Evolutionary conservation across 2,797 vertebrate species (phyloP).

Genomic region (Malacoraja senta): DNA sequence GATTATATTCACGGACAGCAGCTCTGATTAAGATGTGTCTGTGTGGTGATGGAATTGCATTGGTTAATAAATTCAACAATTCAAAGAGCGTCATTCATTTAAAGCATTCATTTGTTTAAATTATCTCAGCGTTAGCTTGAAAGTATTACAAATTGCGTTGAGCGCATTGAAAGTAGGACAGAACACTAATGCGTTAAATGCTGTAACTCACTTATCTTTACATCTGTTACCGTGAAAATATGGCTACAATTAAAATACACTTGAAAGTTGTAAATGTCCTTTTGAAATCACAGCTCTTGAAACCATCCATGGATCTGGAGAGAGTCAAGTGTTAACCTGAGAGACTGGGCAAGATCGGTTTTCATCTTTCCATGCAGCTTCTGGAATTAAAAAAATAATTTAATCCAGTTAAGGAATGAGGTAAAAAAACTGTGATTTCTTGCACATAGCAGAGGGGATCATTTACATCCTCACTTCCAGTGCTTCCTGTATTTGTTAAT

Average conservation of each 20-base stretch:
- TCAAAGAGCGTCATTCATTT: neutral
- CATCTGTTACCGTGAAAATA: neutral
- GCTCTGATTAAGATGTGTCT: neutral
- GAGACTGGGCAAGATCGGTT: neutral
- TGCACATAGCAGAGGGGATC: neutral
- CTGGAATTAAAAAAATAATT: neutral
- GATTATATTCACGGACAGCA: neutral
- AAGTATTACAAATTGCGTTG: neutral
- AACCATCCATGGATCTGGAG: neutral
- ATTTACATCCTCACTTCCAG: too few species aligned
- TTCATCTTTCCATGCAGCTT: neutral
- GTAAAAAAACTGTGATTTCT: neutral
- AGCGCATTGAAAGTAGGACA: neutral
- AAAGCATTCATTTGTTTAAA: neutral
- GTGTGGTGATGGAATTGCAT: neutral
- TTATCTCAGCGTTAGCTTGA: neutral
- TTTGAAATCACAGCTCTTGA: neutral
- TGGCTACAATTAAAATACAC: neutral
- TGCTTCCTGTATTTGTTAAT: neutral
- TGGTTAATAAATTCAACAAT: neutral
- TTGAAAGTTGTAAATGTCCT: slow-evolving; percentile 13
- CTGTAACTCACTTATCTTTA: neutral
- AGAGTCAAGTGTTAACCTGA: neutral
- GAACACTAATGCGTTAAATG: neutral
- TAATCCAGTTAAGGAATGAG: neutral